Percentiles rank a stretch among this genome's conserved stretches.
phyloP scores from a whole-genome alignment of 2,113 vertebrate genomes.

The Cacatua alba region DNA sequence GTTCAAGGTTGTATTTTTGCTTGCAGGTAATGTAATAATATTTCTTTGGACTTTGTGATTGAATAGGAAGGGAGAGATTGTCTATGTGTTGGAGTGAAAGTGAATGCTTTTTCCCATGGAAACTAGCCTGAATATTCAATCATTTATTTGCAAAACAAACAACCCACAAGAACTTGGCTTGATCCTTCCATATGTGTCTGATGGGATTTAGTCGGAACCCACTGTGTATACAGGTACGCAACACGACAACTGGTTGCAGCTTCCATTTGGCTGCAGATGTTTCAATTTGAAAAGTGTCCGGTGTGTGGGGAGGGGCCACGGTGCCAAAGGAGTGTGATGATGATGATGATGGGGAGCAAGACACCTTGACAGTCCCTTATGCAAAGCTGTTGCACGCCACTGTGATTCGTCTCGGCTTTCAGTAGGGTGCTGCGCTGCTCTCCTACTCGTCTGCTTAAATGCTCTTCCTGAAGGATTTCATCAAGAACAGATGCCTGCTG shows the following conservation, averaged over 20 bases:
- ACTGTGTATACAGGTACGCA: background rate
- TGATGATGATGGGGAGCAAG: background rate
- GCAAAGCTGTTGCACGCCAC: fast-evolving
- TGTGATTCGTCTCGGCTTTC: background rate
- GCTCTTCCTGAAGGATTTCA: background rate
- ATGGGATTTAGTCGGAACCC: background rate
- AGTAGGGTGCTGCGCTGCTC: background rate
- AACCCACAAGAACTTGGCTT: background rate
- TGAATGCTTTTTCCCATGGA: background rate
- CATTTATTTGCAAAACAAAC: background rate
- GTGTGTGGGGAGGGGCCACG: fast-evolving
- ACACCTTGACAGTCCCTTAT: background rate
- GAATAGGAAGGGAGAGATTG: background rate
- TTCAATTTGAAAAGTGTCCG: background rate
- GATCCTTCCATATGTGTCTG: background rate
- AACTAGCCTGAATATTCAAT: background rate
- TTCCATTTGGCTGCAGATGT: background rate
- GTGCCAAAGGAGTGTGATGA: background rate
- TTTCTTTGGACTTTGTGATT: background rate
- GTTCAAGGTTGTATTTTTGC: background rate
- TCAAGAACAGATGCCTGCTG: background rate
- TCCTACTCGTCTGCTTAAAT: background rate
- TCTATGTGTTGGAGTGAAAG: background rate
- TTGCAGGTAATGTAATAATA: background rate
- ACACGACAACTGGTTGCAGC: background rate